phyloP scores from a whole-genome alignment of 2,888 invertebrate genomes.

The Aromia moschata region DNA sequence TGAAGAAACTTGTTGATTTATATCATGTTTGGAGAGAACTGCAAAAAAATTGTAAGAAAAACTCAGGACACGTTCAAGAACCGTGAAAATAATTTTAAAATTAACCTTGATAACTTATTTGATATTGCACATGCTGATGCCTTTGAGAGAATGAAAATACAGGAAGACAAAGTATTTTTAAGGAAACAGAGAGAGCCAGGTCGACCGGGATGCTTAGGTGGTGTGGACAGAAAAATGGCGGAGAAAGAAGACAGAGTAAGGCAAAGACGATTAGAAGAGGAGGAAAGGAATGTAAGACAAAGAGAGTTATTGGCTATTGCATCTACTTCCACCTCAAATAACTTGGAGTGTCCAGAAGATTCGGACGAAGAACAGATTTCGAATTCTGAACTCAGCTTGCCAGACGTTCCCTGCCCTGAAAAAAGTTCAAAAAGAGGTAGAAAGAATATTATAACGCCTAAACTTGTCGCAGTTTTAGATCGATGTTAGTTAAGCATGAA shows the following conservation, averaged over 20 bases:
- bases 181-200: neutral
- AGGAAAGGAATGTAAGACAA: too few relatives aligned
- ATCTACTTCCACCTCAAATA: too few relatives aligned
- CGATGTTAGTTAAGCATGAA: neutral
- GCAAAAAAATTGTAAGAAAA: neutral
- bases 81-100: neutral
- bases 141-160: neutral
- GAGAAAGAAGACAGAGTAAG: constrained; percentile 22
- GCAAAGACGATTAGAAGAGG: neutral
- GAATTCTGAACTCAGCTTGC: too few relatives aligned
- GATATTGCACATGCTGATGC: neutral
- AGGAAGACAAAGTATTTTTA: neutral
- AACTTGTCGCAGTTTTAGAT: neutral
- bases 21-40: neutral
- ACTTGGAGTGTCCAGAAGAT: too few relatives aligned
- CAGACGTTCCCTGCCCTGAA: too few relatives aligned
- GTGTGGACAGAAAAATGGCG: constrained; percentile 17
- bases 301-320: neutral
- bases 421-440: neutral
- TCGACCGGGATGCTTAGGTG: constrained; percentile 13
- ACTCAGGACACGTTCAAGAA: neutral
- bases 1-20: neutral
- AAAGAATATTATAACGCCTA: neutral
- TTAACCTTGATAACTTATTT: neutral
- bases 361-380: too few relatives aligned